phyloP scores from a whole-genome alignment of 2,888 invertebrate species.

The Cephus pulcher region DNA sequence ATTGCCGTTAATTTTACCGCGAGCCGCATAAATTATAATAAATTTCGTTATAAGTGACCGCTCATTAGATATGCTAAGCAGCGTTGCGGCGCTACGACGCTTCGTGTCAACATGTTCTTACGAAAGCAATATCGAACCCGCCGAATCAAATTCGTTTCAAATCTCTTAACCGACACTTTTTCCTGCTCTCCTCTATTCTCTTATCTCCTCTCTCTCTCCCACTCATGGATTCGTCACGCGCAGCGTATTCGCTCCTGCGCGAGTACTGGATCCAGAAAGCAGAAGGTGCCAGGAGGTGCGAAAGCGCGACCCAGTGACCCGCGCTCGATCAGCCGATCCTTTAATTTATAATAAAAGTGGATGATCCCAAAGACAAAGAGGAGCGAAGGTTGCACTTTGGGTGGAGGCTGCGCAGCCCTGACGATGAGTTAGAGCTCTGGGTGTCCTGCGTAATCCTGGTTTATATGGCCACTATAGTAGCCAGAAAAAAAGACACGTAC shows the following conservation, averaged over 20 bases:
- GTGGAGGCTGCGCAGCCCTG: slow-evolving; percentile 9
- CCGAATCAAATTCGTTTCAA: slow-evolving; percentile 5
- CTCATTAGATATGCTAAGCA: slow-evolving; percentile 42
- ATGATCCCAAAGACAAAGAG: not conserved
- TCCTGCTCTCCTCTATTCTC: too few species aligned
- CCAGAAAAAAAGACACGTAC: not conserved
- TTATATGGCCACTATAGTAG: slow-evolving; percentile 41
- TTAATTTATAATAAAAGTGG: slow-evolving; percentile 32
- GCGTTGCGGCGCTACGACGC: slow-evolving; percentile 14
- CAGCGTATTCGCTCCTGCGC: too few species aligned
- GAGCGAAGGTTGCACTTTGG: not conserved
- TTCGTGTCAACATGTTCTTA: slow-evolving; percentile 20
- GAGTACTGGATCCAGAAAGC: too few species aligned
- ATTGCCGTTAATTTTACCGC: slow-evolving; percentile 43
- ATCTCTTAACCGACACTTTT: slow-evolving; percentile 2
- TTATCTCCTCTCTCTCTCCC: too few species aligned
- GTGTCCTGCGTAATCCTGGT: slow-evolving; percentile 55
- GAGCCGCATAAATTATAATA: slow-evolving; percentile 44
- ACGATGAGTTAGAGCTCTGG: slow-evolving; percentile 47
- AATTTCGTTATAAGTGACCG: slow-evolving; percentile 45
- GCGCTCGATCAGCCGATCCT: slow-evolving; percentile 29
- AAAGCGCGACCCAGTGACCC: slow-evolving; percentile 45
- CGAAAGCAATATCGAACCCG: slow-evolving; percentile 11
- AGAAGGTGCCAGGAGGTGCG: too few species aligned
- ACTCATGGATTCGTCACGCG: too few species aligned